phyloP scores from a whole-genome alignment of 2,888 invertebrate species.

The Disparrhopalites patrizii region DNA sequence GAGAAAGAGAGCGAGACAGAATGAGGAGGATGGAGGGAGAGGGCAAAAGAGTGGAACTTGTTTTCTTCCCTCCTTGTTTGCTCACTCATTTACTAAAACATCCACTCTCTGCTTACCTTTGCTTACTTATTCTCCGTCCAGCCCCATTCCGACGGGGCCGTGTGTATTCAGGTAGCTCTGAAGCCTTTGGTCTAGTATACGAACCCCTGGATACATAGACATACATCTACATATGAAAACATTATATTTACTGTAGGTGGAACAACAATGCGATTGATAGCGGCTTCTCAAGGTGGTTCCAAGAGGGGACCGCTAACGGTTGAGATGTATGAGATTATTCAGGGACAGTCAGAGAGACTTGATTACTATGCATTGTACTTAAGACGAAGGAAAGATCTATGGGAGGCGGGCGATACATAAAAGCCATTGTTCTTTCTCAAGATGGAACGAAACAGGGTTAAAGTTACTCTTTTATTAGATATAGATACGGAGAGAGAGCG shows the following conservation, averaged over 20 bases:
- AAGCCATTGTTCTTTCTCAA: conserved; percentile 4
- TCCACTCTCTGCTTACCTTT: conserved; percentile 4
- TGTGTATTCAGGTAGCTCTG: too few relatives aligned
- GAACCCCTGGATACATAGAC: too few relatives aligned
- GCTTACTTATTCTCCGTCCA: background rate
- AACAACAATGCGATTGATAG: conserved; percentile 12
- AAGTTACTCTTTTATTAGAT: background rate
- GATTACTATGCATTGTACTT: too few relatives aligned
- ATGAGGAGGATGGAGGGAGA: background rate
- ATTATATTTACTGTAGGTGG: too few relatives aligned
- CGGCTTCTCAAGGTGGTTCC: too few relatives aligned
- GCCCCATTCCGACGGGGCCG: too few relatives aligned
- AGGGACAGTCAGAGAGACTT: too few relatives aligned
- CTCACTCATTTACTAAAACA: conserved; percentile 19
- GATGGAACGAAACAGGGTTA: background rate
- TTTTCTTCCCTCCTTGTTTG: conserved; percentile 14
- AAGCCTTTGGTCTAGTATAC: too few relatives aligned
- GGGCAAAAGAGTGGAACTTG: background rate
- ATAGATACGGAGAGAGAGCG: background rate
- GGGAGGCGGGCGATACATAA: background rate
- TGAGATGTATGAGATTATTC: too few relatives aligned
- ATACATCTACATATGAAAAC: too few relatives aligned
- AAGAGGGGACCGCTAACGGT: too few relatives aligned
- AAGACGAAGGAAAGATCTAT: too few relatives aligned
- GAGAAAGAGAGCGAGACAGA: background rate